Conservation (phyloP, 2,113 vertebrate genomes). For the Blennius ocellaris region DNA sequence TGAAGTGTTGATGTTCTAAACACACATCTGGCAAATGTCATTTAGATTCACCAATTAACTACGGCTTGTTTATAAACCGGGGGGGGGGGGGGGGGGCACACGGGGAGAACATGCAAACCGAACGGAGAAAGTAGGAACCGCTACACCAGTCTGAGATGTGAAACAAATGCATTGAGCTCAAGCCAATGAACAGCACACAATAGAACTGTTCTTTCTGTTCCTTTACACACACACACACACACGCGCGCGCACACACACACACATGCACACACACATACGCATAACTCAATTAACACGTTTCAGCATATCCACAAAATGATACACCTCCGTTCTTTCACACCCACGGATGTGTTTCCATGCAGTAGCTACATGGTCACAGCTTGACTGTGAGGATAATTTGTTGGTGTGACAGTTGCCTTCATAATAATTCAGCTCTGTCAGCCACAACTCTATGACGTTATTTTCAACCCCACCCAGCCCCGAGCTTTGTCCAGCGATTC, state of each 20-base stretch:
- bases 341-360: conserved; percentile 43
- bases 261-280: background rate
- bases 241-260: background rate
- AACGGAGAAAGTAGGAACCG: too few species aligned
- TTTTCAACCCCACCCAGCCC: conserved; percentile 13
- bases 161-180: conserved; percentile 62
- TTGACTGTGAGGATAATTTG: conserved; percentile 34
- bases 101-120: too few species aligned
- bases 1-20: too few species aligned
- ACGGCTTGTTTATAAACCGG: too few species aligned
- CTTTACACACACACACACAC: conserved; percentile 7
- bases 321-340: conserved; percentile 61
- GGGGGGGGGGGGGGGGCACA: too few species aligned
- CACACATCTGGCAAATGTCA: too few species aligned
- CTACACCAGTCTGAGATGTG: conserved; percentile 51
- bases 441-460: conserved; percentile 10
- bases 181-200: conserved; percentile 50
- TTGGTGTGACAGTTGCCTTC: conserved; percentile 41
- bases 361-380: conserved; percentile 26
- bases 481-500: conserved; percentile 33
- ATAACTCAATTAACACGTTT: conserved; percentile 59
- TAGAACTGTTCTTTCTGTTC: conserved; percentile 21
- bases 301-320: conserved; percentile 24
- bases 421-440: conserved; percentile 39
- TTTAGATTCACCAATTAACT: too few species aligned